Conservation (phyloP, 1,140 invertebrate species). For the Hyposmocoma kahamanoa region DNA sequence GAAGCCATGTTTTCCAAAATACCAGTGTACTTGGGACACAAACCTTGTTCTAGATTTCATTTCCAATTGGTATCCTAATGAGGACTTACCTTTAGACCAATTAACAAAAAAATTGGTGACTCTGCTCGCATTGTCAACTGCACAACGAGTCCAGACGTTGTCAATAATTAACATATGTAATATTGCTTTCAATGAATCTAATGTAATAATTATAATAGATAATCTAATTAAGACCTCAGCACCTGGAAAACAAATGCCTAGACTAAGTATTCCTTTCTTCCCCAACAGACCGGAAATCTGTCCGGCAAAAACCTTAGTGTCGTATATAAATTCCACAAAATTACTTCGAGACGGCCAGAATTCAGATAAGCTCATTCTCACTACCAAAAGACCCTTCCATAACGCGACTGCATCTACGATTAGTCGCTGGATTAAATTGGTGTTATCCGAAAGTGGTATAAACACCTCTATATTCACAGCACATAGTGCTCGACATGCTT, state of each 20-base stretch:
- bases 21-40: constrained; percentile 13
- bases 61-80: not conserved
- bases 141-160: not conserved
- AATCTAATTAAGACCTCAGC: constrained; percentile 1
- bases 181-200: not conserved
- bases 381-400: constrained; percentile 6
- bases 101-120: not conserved
- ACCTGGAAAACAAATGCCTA: not conserved
- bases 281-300: not conserved
- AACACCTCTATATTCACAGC: not conserved
- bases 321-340: constrained; percentile 1
- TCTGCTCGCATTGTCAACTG: not conserved
- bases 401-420: not conserved
- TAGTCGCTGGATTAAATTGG: constrained; percentile 5
- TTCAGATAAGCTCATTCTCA: constrained; percentile 1
- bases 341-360: not conserved
- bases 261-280: not conserved
- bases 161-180: not conserved
- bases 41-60: constrained; percentile 9
- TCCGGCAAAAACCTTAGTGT: not conserved
- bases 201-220: not conserved
- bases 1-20: constrained; percentile 6
- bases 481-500: not conserved
- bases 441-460: not conserved
- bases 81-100: not conserved